Evolutionary conservation across 2,113 vertebrate genomes (phyloP).

Genomic region (Cheirogaleus medius): DNA sequence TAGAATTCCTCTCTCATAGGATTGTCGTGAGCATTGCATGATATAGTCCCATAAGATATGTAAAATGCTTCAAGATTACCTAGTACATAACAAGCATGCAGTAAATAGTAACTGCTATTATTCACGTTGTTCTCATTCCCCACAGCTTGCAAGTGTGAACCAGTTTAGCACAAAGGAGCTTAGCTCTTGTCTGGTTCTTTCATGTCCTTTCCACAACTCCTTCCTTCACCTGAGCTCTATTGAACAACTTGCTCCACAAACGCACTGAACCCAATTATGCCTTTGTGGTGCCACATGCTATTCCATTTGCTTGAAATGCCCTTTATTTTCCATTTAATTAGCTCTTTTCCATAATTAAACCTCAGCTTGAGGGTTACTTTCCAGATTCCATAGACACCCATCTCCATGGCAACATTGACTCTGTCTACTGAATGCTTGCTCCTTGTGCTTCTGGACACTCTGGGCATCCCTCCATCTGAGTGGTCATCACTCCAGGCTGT

Average conservation of each 20-base stretch:
- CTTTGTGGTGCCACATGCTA: background rate
- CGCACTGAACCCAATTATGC: background rate
- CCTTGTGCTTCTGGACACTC: background rate
- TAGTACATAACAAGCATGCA: background rate
- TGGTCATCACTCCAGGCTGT: background rate
- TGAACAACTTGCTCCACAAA: background rate
- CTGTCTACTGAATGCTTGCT: background rate
- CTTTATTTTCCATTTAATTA: background rate
- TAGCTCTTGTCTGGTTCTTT: background rate
- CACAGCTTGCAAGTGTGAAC: background rate
- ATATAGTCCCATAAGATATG: background rate
- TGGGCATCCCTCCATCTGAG: background rate
- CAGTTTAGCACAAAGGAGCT: background rate
- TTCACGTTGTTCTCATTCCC: background rate
- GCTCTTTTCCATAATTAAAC: constrained; percentile 26
- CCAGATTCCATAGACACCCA: background rate
- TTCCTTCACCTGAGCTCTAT: background rate
- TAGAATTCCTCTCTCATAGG: background rate
- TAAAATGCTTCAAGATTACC: background rate
- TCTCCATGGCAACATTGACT: background rate
- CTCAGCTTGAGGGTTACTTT: background rate
- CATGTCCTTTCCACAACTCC: background rate
- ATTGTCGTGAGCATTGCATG: background rate
- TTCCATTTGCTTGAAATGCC: background rate
- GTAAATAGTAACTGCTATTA: background rate